phyloP scores from a whole-genome alignment of 1,140 invertebrate genomes.

The Pseudobourletiella spinata region DNA sequence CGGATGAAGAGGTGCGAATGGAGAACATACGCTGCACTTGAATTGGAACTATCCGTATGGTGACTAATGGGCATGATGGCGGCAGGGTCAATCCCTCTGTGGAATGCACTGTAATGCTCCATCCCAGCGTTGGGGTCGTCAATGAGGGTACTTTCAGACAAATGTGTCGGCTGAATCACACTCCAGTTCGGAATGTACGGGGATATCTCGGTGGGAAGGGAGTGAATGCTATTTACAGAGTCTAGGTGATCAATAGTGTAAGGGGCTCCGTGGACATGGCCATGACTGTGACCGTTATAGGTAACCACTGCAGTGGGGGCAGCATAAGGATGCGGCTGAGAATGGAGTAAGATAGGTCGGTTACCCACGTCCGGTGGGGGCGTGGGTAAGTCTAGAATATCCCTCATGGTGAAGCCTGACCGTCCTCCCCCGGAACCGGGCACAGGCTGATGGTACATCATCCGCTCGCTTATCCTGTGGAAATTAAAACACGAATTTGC shows the following conservation, averaged over 20 bases:
- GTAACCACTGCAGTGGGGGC: not conserved
- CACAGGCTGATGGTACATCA: not conserved
- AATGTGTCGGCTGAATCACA: conserved; percentile 27
- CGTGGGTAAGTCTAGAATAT: conserved; percentile 27
- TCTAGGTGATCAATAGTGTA: not conserved
- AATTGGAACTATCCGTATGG: conserved; percentile 12
- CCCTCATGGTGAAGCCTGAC: conserved; percentile 19
- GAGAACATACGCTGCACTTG: not conserved
- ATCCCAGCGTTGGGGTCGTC: conserved; percentile 11
- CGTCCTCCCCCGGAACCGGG: not conserved
- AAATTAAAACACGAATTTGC: not conserved
- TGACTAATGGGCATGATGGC: not conserved
- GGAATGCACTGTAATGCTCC: conserved; percentile 13
- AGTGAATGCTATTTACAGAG: not conserved
- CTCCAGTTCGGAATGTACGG: conserved; percentile 23
- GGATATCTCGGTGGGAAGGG: conserved; percentile 9
- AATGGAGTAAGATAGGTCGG: conserved; percentile 11
- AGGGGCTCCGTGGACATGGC: not conserved
- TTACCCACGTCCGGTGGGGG: conserved; percentile 9
- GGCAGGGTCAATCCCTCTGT: conserved; percentile 8
- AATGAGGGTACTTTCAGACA: conserved; percentile 4
- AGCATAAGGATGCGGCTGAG: conserved; percentile 12
- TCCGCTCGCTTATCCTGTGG: not conserved
- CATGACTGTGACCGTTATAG: not conserved
- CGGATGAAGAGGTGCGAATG: not conserved